Base-by-base conservation (phyloP, 2,113 vertebrate genomes). In the Entelurus aequoreus region DNA sequence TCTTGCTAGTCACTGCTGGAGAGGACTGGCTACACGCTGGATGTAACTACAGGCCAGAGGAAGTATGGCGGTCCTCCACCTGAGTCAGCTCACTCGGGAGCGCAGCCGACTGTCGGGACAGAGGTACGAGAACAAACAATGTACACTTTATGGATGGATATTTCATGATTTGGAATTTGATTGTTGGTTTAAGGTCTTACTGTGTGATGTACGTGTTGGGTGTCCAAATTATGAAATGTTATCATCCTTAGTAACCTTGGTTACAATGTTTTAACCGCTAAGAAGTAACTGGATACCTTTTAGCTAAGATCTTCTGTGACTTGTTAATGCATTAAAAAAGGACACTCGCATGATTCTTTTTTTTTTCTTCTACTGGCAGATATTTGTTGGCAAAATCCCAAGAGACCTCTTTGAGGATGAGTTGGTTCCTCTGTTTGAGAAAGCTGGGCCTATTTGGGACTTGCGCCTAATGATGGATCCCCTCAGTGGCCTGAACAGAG, bases 391-490 rank as follows among this genome's bases (percentile, higher is more conserved):
- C 53, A 99, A 98, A 90, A 98, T 98, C 86, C 95, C 97, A 37
- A 91, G 97, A 90, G 97, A 98, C 85, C 91, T 99, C 54, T 99
- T 99, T 91, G 97, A 99, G 84, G 97, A 99, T 90, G 96, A 98
- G 66, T 93, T 99, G 80, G 95, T 99, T 81, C 97, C 97, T 10
- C 88, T 99, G 75, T 99, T 99, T 93, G 96, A 99, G 86, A 99
- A 97, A 90, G 97, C 96, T 54, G 97, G 97, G 40, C 93, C 95
- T 80, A 98, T 99, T 85, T 99, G 97, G 97, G 97, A 99, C 88
- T 84, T 99, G 56, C 94, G 97, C 63, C 89, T 99, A 82, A 99
- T 99, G 97, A 99, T 99, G 97, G 97, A 99, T 91, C 96, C 96
- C 55, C 91, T 99, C 51, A 99, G 95, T 78, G 97, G 97, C 84